Conservation (phyloP, 2,797 vertebrate species). For the Clarias laeviceps region DNA sequence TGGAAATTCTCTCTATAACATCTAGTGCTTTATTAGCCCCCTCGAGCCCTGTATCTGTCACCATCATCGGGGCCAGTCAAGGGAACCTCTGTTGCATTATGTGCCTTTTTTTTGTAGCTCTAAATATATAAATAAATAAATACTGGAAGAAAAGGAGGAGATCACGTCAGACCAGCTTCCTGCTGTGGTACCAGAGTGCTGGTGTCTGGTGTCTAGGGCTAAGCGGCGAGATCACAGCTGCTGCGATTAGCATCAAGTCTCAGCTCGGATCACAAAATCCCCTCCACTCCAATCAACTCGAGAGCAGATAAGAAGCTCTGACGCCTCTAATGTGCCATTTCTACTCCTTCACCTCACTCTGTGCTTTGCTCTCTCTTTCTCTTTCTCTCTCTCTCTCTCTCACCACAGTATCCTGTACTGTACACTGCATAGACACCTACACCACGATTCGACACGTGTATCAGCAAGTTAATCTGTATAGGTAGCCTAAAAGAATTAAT, state of each 20-base stretch:
- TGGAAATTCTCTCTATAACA: slow-evolving; percentile 7
- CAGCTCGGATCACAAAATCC: slow-evolving; percentile 50
- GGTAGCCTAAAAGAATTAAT: slow-evolving; percentile 29
- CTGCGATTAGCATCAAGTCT: slow-evolving; percentile 49
- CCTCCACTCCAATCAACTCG: slow-evolving; percentile 60
- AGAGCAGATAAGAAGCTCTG: slow-evolving; percentile 48
- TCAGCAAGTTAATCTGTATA: slow-evolving; percentile 23
- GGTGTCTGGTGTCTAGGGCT: slow-evolving; percentile 20
- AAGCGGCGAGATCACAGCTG: slow-evolving; percentile 47
- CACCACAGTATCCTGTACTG: background rate
- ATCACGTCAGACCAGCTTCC: slow-evolving; percentile 39
- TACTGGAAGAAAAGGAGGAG: slow-evolving; percentile 22
- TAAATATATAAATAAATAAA: slow-evolving; percentile 34
- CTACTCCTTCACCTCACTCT: slow-evolving; percentile 23
- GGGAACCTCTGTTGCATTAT: slow-evolving; percentile 32
- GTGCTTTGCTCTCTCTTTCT: slow-evolving; percentile 1
- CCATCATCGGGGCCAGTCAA: slow-evolving; percentile 35
- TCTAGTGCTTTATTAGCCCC: slow-evolving; percentile 12
- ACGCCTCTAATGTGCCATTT: slow-evolving; percentile 32
- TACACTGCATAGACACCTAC: background rate
- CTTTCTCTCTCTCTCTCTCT: slow-evolving; percentile 7
- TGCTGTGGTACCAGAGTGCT: slow-evolving; percentile 9
- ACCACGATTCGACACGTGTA: background rate
- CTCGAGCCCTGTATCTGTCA: slow-evolving; percentile 21
- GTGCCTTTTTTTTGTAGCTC: slow-evolving; percentile 18